These are phyloP conservation scores for Acanthacorydalis orientalis DNA, from an alignment of 2,888 invertebrate species.

Conservation along the genomic window DNA sequence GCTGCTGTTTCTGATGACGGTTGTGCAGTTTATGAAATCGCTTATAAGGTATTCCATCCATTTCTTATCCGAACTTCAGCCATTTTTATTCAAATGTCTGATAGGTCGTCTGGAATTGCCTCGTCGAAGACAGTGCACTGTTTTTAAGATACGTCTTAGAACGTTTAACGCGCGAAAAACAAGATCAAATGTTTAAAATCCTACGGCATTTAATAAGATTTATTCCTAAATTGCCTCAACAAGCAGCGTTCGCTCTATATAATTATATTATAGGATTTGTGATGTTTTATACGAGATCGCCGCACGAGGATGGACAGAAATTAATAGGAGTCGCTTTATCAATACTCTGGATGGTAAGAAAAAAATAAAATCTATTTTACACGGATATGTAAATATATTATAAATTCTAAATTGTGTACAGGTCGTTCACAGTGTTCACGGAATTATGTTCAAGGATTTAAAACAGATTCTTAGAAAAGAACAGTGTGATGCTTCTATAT, in stretches of 20 bases:
- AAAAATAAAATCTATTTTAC: not conserved
- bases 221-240: conserved; percentile 83
- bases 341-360: conserved; percentile 82
- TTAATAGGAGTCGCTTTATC: conserved; percentile 89
- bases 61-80: conserved; percentile 15
- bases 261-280: conserved; percentile 99
- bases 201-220: conserved; percentile 83
- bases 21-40: conserved; percentile 90
- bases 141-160: conserved; percentile 93
- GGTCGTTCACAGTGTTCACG: conserved; percentile 96
- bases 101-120: conserved; percentile 89
- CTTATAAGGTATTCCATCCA: conserved; percentile 57
- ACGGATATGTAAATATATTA: not conserved
- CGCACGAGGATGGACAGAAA: conserved; percentile 89
- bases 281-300: conserved; percentile 96
- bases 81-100: not conserved
- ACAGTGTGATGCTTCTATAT: conserved; percentile 95
- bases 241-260: conserved; percentile 94
- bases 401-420: conserved; percentile 22
- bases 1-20: conserved; percentile 89
- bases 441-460: conserved; percentile 98
- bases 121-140: conserved; percentile 93
- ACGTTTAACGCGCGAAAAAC: conserved; percentile 80
- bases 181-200: conserved; percentile 87
- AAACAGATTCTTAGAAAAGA: conserved; percentile 97